Evolutionary conservation across 2,797 vertebrate species (phyloP).

Genomic region (Anguilla obscura): DNA sequence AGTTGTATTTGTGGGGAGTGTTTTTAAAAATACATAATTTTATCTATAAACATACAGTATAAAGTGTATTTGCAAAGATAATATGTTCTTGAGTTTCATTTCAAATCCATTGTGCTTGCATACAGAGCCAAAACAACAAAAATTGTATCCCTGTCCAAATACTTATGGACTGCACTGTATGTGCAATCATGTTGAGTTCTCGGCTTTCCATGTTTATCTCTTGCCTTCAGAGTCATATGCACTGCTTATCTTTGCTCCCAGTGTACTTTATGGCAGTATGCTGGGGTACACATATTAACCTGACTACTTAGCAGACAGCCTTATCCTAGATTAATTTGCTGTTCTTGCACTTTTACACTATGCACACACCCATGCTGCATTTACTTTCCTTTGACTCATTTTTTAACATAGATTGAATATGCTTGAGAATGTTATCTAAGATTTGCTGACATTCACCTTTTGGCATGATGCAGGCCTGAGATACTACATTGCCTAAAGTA

Average conservation of each 20-base stretch:
- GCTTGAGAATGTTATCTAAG: background rate
- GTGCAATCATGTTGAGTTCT: background rate
- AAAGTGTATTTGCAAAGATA: background rate
- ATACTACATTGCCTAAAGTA: no score
- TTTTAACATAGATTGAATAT: background rate
- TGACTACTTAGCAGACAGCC: background rate
- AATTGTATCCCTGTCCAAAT: no score
- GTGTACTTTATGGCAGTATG: background rate
- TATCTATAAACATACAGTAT: background rate
- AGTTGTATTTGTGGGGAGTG: slow-evolving; percentile 43
- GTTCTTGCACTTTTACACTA: background rate
- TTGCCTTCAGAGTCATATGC: background rate
- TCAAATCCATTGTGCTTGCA: no score
- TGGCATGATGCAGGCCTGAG: background rate
- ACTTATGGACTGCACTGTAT: background rate
- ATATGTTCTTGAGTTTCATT: background rate
- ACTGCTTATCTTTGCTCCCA: background rate
- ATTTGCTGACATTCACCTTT: background rate
- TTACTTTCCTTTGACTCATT: background rate
- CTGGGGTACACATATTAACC: background rate
- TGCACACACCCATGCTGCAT: background rate
- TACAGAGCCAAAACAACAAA: no score
- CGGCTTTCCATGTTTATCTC: background rate
- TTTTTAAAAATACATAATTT: background rate
- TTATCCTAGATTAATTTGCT: background rate